Base-by-base conservation (phyloP, 1,140 invertebrate genomes). In the Venustaconcha ellipsiformis region DNA sequence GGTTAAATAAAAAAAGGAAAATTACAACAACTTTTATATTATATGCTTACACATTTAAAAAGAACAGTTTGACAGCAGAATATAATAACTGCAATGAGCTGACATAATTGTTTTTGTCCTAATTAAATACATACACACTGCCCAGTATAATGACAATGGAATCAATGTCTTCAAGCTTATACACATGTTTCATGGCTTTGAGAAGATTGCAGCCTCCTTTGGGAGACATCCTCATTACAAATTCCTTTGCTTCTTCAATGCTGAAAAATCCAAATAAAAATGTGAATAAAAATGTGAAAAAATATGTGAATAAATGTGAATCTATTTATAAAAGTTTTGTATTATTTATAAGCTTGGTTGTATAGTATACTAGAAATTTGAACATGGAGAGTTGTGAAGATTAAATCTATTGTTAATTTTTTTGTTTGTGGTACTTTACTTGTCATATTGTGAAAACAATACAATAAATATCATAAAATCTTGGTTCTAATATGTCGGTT, bases 171-270 rank as follows among this genome's bases (percentile, higher is more conserved):
- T 85, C 78, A 17, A 89, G 66, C 67, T 86, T 89, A 74, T 88
- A 83, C 17, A 89, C 82, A 76, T 89, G 85, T 76, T 90, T 89
- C 80, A 90, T 82, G 4, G 87, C 88, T 71, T 87, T 88, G 37
- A 91, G 80, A 26, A 90, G 73, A 74, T 91, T 90, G 75, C 86
- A 87, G 14, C 90, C 89, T 37, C 89, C 89, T 60, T 70, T 78
- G 37, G 83, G 78, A 68, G 83, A 76, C 37, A 90, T 67, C 26
- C 82, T 70, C 76, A 83, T 81, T 48, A 88, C 84, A 84, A 84
- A 89, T 58, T 85, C 82, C 57, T 89, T 89, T 12, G 83, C 87
- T 68, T 89, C 87, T 37, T 89, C 87, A 60, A 89, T 72, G 56
- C 89, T 90, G 80, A 66, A 78, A 83, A 20, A 17, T 23, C 1